Base-by-base conservation (phyloP, 2,113 vertebrate species). In the Saguinus imperator region DNA sequence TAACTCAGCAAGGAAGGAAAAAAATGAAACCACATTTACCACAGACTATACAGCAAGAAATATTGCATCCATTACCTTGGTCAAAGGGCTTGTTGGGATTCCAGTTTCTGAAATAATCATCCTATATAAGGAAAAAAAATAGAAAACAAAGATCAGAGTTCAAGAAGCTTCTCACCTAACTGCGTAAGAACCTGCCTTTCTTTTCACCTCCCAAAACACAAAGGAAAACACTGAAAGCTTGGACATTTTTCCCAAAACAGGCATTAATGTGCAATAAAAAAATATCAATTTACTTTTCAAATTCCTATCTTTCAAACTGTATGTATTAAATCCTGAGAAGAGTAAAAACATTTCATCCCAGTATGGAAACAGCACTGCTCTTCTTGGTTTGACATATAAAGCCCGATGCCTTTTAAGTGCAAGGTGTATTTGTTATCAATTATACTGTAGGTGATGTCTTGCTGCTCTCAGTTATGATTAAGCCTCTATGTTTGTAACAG, bases 91-190 rank as follows among this genome's bases (percentile, higher is more conserved):
- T 99, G 98, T 98, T 99, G 92, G 99, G 98, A 98, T 98, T 99
- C 99, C 99, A 99, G 98, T 98, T 99, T 97, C 99, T 98, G 98
- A 99, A 99, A 98, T 99, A 99, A 98, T 99, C 99, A 98, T 99
- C 99, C 99, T 99, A 97, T 37, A 81, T 87, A 48, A 64, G 87
- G 79, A 91, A 84, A 94, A 52, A 50, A 89, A 95, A 86, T 3
- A 96, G 77, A 97, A 94, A 27, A 84, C 45, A 92, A 80, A 98
- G 95, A 76, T 96, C 92, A 98, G 96, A 89, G 3, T 80, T 57
- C 85, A 89, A 37, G 4, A 84, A 3, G n/a, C 21, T 83, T 95
- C 94, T 80, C 32, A 84, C 3, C 76, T n/a, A 89, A 55, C 87
- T 94, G 79, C 40, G 86, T 5, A 58, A 96, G 97, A 52, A 87